Evolutionary conservation across 2,888 invertebrate genomes (phyloP).

Genomic region (Synanthedon myopaeformis): DNA sequence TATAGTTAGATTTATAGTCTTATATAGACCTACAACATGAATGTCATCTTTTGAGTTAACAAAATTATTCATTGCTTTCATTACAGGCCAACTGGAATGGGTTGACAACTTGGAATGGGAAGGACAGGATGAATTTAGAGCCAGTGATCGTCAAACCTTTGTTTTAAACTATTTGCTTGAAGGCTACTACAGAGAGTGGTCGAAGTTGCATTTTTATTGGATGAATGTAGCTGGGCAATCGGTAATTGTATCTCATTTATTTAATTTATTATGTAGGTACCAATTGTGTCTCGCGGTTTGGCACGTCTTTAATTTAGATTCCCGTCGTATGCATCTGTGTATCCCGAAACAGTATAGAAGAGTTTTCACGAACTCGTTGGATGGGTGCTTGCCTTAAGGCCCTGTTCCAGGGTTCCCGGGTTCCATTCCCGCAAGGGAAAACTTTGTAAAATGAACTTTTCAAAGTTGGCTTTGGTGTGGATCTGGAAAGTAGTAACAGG

Average conservation of each 20-base stretch:
- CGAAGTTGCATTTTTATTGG: conserved; percentile 80
- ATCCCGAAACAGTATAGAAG: no score
- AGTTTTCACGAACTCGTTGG: no score
- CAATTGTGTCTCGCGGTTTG: no score
- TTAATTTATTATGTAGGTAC: no score
- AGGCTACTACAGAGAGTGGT: conserved; percentile 77
- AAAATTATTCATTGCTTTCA: neutral
- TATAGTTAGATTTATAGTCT: neutral
- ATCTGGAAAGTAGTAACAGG: no score
- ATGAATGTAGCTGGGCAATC: conserved; percentile 83
- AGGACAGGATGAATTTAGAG: conserved; percentile 68
- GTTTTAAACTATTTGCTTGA: conserved; percentile 71
- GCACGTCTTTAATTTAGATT: no score
- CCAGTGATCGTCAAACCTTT: conserved; percentile 64
- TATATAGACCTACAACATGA: neutral
- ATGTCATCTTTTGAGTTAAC: neutral
- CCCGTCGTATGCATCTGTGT: no score
- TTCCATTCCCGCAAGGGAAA: no score
- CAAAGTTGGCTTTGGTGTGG: no score
- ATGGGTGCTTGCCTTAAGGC: no score
- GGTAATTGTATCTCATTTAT: conserved; percentile 53
- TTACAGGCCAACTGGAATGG: conserved; percentile 79
- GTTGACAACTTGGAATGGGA: conserved; percentile 77
- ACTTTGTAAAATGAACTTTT: no score
- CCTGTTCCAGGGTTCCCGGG: no score